phyloP scores from a whole-genome alignment of 2,797 vertebrate genomes.

The Tolypeutes matacus region DNA sequence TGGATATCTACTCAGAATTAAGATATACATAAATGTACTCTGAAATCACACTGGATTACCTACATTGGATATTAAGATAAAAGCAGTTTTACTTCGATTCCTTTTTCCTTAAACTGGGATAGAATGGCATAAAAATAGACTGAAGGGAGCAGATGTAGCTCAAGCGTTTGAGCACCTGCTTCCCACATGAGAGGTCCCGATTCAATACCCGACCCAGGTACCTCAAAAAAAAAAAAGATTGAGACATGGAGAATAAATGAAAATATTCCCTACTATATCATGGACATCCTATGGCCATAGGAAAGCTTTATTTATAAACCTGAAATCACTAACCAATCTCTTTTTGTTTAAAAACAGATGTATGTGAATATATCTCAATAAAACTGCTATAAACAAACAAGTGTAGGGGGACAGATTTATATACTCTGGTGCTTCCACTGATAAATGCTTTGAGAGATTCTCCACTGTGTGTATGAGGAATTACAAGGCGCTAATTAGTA shows the following conservation, averaged over 20 bases:
- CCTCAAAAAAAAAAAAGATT: background rate
- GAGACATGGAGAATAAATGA: slow-evolving; percentile 42
- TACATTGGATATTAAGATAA: slow-evolving; percentile 52
- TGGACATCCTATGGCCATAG: background rate
- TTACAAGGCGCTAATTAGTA: background rate
- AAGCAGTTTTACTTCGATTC: slow-evolving; percentile 43
- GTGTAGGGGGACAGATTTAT: background rate
- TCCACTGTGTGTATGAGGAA: background rate
- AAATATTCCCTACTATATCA: slow-evolving; percentile 1
- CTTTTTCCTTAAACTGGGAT: slow-evolving; percentile 47
- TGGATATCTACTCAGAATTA: slow-evolving; percentile 20
- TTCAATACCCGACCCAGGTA: no score
- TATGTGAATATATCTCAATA: no score
- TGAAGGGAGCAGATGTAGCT: no score
- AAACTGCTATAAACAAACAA: no score
- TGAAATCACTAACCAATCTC: slow-evolving; percentile 11
- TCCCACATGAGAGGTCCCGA: no score
- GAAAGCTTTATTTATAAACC: background rate
- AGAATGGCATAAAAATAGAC: slow-evolving; percentile 11
- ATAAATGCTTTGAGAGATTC: background rate
- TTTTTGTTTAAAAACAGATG: slow-evolving; percentile 25
- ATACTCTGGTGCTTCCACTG: background rate
- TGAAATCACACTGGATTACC: slow-evolving; percentile 34
- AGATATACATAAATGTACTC: background rate
- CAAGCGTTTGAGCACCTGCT: no score